A percentile compares a stretch with the other conserved stretches of the same genome.
These are phyloP conservation scores for Psilopsiagon aurifrons DNA, from an alignment of 2,113 vertebrate species.

Conservation along the genomic window DNA sequence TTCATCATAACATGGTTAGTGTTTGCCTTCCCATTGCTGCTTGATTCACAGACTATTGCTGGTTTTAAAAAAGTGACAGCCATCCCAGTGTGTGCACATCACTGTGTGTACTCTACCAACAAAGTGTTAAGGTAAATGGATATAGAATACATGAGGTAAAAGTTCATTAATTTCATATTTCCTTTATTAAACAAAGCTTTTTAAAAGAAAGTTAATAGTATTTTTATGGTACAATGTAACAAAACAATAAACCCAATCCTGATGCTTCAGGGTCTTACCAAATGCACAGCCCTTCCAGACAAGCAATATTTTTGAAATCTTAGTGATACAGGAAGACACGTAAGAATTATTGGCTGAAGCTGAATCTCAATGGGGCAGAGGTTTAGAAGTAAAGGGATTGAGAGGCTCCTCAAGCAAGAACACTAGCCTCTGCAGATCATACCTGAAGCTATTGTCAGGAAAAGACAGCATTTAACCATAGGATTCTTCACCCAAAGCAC, in stretches of 20 bases:
- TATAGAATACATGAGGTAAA: not conserved
- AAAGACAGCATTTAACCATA: not conserved
- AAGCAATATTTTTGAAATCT: not conserved
- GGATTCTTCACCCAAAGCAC: not conserved
- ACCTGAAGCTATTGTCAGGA: not conserved
- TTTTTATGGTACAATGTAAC: not conserved
- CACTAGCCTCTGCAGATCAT: not conserved
- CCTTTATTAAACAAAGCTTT: not conserved
- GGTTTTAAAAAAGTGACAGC: constrained; percentile 4
- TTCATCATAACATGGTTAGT: not conserved
- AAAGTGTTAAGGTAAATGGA: not conserved
- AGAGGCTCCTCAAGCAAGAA: not conserved
- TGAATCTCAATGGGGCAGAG: not conserved
- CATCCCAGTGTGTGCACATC: not conserved
- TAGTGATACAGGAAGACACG: accelerated
- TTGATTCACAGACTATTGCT: not conserved
- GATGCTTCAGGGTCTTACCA: not conserved
- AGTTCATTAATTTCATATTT: not conserved
- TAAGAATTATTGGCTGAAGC: not conserved
- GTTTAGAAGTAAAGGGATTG: not conserved
- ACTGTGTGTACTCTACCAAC: not conserved
- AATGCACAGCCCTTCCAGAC: not conserved
- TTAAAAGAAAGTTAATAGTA: not conserved
- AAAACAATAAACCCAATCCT: not conserved
- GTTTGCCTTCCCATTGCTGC: not conserved